These are phyloP conservation scores for Unio pictorum DNA, from an alignment of 2,888 invertebrate genomes.

Conservation along the genomic window DNA sequence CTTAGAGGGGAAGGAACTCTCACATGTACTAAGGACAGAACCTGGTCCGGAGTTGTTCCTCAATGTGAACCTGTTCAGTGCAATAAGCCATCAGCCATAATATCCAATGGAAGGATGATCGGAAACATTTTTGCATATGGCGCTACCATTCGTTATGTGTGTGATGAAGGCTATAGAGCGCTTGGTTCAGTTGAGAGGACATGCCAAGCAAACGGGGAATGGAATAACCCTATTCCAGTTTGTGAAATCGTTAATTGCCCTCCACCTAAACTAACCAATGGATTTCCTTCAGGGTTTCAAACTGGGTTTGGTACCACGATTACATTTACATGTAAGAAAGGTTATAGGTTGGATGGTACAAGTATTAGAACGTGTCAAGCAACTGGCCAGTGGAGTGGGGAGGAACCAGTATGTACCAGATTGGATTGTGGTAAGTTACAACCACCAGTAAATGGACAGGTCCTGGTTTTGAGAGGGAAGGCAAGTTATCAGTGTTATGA, in stretches of 20 bases:
- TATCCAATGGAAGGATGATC: conserved; percentile 42
- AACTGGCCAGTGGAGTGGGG: conserved; percentile 64
- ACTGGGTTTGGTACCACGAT: conserved; percentile 42
- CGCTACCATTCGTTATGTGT: conserved; percentile 55
- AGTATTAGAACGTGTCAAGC: conserved; percentile 80
- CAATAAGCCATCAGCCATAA: conserved; percentile 39
- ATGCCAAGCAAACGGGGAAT: conserved; percentile 58
- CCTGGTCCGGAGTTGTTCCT: conserved; percentile 48
- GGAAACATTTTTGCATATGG: conserved; percentile 44
- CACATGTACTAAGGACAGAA: conserved; percentile 37
- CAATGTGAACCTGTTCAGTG: conserved; percentile 46
- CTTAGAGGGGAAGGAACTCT: conserved; percentile 32
- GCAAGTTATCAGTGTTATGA: conserved; percentile 84
- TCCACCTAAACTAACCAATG: conserved; percentile 37
- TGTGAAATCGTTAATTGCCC: conserved; percentile 60
- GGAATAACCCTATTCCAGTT: conserved; percentile 54
- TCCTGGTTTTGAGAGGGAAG: conserved; percentile 15
- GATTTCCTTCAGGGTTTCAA: conserved; percentile 41
- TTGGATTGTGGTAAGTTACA: conserved; percentile 39
- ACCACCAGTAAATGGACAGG: conserved; percentile 34
- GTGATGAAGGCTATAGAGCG: conserved; percentile 57
- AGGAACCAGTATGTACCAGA: conserved; percentile 50
- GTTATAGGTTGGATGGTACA: conserved; percentile 90
- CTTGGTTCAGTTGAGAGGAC: conserved; percentile 38
- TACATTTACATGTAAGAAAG: conserved; percentile 88